Base-by-base conservation (phyloP, 30 jellyfish, hydroid and myxozoan genomes). In the Aurelia aurita complex sp. Pacific region DNA sequence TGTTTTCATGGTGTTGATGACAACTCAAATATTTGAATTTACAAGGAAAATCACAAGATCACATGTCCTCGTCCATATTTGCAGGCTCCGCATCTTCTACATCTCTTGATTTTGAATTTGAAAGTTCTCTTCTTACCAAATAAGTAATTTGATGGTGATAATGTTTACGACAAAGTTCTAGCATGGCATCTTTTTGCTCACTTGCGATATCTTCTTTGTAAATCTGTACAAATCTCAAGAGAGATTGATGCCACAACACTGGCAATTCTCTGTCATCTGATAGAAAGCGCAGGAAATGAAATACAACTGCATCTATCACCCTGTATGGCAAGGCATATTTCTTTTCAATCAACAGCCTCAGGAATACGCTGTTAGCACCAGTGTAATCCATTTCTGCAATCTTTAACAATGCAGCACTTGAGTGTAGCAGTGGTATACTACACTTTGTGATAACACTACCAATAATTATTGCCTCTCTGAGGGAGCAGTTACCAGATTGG, bases 281-380 rank as follows among this genome's bases (percentile, higher is more conserved):
- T 69, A 70, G 71, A 67, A 92, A 92, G 29, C 97, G 87, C 23
- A 81, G 32, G 64, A 87, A 88, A 69, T 92, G 98, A 16, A 57
- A 73, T 29, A 92, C 98, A 5, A 87, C 71, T 3, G 96, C 97
- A 74, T 92, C 98, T 51, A 92, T 80, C 16, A 92, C 98, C 16
- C 97, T 93, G 89, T 78, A 92, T 3, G 98, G 98, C 73, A 92
- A 76, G 23, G 98, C 98, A 79, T 92, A 92, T 42, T 92, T 92
- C 81, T 92, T 92, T 67, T 92, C 97, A 19, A 92, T 64, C 13
- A 92, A 80, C 67, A 84, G 60, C 51, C 96, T 77, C 68, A 92
- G 83, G 59, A 92, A 92, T 35, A 92, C 76, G 77, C 97, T 87
- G 81, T 92, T 92, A 17, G 98, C 98, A 9, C 99, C 99, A 36